Evolutionary conservation across 2,888 invertebrate genomes (phyloP).

Genomic region (Teleiodes luculella): DNA sequence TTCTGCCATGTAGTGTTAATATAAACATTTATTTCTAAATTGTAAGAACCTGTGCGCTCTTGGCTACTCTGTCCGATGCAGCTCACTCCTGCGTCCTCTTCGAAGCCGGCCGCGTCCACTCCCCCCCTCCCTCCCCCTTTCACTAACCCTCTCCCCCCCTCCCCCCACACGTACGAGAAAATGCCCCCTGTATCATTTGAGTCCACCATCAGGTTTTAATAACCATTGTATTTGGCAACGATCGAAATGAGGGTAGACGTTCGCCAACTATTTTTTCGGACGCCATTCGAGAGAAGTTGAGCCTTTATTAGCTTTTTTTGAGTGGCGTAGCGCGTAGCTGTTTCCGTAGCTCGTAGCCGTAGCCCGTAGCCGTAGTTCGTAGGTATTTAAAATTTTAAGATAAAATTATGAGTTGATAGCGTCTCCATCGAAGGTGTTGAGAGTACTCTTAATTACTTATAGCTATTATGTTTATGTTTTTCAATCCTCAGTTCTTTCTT

Average conservation of each 20-base stretch:
- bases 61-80: constrained; percentile 32
- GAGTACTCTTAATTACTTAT: too few relatives aligned
- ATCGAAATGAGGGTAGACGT: constrained; percentile 72
- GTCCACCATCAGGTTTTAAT: constrained; percentile 67
- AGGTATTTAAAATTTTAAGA: too few relatives aligned
- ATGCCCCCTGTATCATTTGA: constrained; percentile 55
- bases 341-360: not conserved
- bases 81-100: constrained; percentile 59
- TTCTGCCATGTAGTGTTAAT: too few relatives aligned
- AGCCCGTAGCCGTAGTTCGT: too few relatives aligned
- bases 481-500: too few relatives aligned
- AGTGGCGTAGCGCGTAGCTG: not conserved
- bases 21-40: too few relatives aligned
- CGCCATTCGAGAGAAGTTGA: constrained; percentile 18
- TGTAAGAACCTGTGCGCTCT: constrained; percentile 21
- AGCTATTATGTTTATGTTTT: too few relatives aligned
- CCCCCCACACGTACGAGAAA: constrained; percentile 27
- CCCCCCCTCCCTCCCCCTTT: constrained; percentile 20
- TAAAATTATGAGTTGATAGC: too few relatives aligned
- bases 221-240: constrained; percentile 77
- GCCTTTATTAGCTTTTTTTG: not conserved
- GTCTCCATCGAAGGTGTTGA: too few relatives aligned
- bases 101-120: constrained; percentile 65
- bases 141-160: constrained; percentile 30
- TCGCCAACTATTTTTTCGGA: constrained; percentile 53